A percentile compares a stretch with the other conserved stretches of the same genome.
phyloP scores from a whole-genome alignment of 2,113 vertebrate species.

The Amphiprion ocellaris region DNA sequence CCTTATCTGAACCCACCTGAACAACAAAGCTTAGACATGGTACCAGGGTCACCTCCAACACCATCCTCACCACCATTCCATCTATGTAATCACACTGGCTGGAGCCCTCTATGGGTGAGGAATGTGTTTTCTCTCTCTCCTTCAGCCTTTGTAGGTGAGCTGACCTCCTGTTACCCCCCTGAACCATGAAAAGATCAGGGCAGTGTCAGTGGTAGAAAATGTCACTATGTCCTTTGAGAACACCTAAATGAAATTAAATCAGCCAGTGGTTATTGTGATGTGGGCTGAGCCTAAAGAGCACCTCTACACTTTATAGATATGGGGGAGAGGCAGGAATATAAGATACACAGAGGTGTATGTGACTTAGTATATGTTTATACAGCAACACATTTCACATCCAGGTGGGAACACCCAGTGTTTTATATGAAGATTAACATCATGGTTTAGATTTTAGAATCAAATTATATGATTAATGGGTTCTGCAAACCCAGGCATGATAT shows the following conservation, averaged over 20 bases:
- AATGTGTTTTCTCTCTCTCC: neutral
- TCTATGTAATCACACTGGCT: neutral
- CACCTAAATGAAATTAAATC: constrained; percentile 13
- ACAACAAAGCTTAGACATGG: too few relatives aligned
- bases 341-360: too few relatives aligned
- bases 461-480: too few relatives aligned
- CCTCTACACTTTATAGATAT: neutral
- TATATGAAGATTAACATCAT: too few relatives aligned
- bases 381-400: too few relatives aligned
- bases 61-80: too few relatives aligned
- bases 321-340: neutral
- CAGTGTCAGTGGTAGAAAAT: constrained; percentile 1
- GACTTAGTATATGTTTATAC: too few relatives aligned
- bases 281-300: neutral
- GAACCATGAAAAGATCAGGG: constrained; percentile 19
- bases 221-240: constrained; percentile 33
- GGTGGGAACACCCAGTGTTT: too few relatives aligned
- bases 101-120: neutral
- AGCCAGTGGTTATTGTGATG: neutral
- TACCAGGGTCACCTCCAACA: too few relatives aligned
- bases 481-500: too few relatives aligned
- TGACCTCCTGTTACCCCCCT: neutral
- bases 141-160: constrained; percentile 7
- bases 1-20: too few relatives aligned
- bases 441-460: too few relatives aligned